Evolutionary conservation across 1,140 invertebrate genomes (phyloP).

Genomic region (Heterodera carotae): DNA sequence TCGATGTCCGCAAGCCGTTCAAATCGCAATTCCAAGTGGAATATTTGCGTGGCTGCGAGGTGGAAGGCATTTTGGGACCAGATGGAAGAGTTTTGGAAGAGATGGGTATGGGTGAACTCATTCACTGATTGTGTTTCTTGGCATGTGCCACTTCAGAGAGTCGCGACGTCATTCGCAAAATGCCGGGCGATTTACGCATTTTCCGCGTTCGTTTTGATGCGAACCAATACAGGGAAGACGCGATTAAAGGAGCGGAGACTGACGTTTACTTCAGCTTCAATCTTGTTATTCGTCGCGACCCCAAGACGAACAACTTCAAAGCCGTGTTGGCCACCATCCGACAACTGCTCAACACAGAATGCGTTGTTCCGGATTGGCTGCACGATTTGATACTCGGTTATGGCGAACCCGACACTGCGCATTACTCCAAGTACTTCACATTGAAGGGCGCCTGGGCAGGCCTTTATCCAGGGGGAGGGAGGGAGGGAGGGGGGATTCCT

Average conservation of each 20-base stretch:
- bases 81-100: conserved; percentile 95
- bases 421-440: conserved; percentile 78
- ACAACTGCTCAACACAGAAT: conserved; percentile 97
- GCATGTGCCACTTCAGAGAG: conserved; percentile 63
- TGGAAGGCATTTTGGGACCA: conserved; percentile 96
- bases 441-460: neutral
- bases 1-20: conserved; percentile 73
- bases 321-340: conserved; percentile 96
- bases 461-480: too few relatives aligned
- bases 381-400: conserved; percentile 96
- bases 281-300: conserved; percentile 91
- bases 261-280: conserved; percentile 97
- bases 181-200: conserved; percentile 85
- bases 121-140: too few relatives aligned
- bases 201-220: conserved; percentile 91
- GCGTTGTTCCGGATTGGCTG: conserved; percentile 97
- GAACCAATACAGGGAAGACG: conserved; percentile 77
- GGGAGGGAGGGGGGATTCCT: neutral
- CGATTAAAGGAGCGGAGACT: conserved; percentile 65
- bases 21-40: conserved; percentile 85
- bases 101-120: conserved; percentile 65
- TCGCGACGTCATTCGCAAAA: conserved; percentile 79
- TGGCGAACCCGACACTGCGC: conserved; percentile 90
- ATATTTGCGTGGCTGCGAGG: conserved; percentile 92
- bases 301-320: conserved; percentile 99